Evolutionary conservation across 2,797 vertebrate species (phyloP).

Genomic region (Malacoraja senta): DNA sequence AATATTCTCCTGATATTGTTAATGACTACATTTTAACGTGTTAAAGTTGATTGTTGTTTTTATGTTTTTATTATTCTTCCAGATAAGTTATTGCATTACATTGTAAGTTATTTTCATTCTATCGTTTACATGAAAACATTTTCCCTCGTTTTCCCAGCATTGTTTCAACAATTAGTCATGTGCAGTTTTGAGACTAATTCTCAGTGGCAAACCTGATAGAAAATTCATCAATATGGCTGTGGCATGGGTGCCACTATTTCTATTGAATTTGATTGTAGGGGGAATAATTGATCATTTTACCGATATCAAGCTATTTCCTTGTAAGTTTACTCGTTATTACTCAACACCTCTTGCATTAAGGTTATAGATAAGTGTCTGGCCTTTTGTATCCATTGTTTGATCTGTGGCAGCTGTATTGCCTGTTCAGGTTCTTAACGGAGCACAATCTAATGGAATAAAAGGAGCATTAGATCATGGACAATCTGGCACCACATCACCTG

Average conservation of each 20-base stretch:
- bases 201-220: not conserved
- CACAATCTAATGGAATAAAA: not conserved
- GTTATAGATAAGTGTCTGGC: not conserved
- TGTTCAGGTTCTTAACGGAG: not conserved
- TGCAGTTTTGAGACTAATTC: not conserved
- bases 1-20: not conserved
- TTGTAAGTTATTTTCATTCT: not conserved
- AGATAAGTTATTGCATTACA: not conserved
- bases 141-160: too few relatives aligned
- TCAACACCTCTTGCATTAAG: not conserved
- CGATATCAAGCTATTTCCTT: not conserved
- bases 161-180: not conserved
- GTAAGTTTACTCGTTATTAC: not conserved
- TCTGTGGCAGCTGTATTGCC: not conserved
- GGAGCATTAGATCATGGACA: not conserved
- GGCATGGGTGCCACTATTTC: not conserved
- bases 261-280: not conserved
- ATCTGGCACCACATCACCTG: not conserved
- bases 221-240: not conserved
- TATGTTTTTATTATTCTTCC: not conserved
- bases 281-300: not conserved
- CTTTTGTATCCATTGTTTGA: not conserved
- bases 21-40: not conserved
- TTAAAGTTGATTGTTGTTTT: not conserved
- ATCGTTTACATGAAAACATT: not conserved